phyloP scores from a whole-genome alignment of 2,888 invertebrate genomes.

The Pardosa pseudoannulata region DNA sequence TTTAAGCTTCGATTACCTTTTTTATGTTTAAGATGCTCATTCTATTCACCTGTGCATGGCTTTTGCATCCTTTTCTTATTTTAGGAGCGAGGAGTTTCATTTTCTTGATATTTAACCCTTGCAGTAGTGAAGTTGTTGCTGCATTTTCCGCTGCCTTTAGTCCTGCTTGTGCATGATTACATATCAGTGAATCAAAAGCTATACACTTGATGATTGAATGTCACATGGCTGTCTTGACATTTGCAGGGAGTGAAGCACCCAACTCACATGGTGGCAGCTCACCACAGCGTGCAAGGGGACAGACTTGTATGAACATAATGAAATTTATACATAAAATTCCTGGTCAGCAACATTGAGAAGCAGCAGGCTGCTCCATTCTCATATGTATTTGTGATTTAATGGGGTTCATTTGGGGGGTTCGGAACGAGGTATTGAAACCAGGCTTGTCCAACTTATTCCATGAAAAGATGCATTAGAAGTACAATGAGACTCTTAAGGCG shows the following conservation, averaged over 20 bases:
- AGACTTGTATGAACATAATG: slow-evolving; percentile 71
- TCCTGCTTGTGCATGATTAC: slow-evolving; percentile 55
- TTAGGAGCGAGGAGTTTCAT: slow-evolving; percentile 66
- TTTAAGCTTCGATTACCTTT: neutral
- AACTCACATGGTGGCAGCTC: slow-evolving; percentile 66
- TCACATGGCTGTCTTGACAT: slow-evolving; percentile 48
- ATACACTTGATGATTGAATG: slow-evolving; percentile 13
- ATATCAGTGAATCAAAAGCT: slow-evolving; percentile 32
- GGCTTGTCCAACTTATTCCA: slow-evolving; percentile 52
- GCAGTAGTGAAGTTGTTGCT: slow-evolving; percentile 43
- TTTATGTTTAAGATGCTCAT: neutral
- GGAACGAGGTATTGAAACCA: neutral
- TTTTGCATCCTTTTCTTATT: slow-evolving; percentile 70
- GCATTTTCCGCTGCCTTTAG: slow-evolving; percentile 54
- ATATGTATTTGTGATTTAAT: slow-evolving; percentile 18
- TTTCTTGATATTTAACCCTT: slow-evolving; percentile 69
- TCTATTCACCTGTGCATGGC: slow-evolving; percentile 61
- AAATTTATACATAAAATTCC: slow-evolving; percentile 21
- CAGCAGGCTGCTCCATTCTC: slow-evolving; percentile 65
- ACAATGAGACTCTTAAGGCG: no score
- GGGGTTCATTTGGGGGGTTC: neutral
- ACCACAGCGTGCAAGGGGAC: slow-evolving; percentile 72
- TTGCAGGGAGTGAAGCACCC: slow-evolving; percentile 68
- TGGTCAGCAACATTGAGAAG: slow-evolving; percentile 49
- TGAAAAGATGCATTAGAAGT: no score